Percentiles rank a stretch among this genome's conserved stretches.
Evolutionary conservation across 2,888 invertebrate genomes (phyloP).

Genomic region (Acleris cristana): DNA sequence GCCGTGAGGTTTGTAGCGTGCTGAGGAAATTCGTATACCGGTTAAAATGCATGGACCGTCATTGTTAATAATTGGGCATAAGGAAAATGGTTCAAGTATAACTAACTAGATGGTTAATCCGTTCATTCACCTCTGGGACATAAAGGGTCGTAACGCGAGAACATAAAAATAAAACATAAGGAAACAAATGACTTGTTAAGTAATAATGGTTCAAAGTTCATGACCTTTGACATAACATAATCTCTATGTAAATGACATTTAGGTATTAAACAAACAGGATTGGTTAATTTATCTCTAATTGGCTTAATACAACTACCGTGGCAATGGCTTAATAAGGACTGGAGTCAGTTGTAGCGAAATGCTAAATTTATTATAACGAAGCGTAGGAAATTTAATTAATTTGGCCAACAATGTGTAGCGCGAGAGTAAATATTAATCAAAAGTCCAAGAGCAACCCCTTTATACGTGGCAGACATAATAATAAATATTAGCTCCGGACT

Average conservation of each 20-base stretch:
- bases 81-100: constrained; percentile 20
- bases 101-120: constrained; percentile 24
- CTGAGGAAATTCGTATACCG: constrained; percentile 4
- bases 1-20: constrained; percentile 10
- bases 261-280: too few species aligned
- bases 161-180: constrained; percentile 17
- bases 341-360: constrained; percentile 8
- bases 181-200: constrained; percentile 4
- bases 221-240: not conserved
- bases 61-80: constrained; percentile 21
- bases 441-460: constrained; percentile 29
- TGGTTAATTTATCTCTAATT: not conserved
- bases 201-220: constrained; percentile 2
- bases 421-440: constrained; percentile 31
- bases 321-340: constrained; percentile 2
- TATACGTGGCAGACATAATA: constrained; percentile 27
- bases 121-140: constrained; percentile 16
- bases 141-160: not conserved
- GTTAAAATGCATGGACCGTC: constrained; percentile 26
- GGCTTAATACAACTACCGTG: constrained; percentile 1
- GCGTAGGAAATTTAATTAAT: constrained; percentile 29
- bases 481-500: constrained; percentile 27
- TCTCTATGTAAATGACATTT: too few species aligned
- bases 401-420: constrained; percentile 22
- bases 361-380: constrained; percentile 12